Evolutionary conservation across 2,888 invertebrate genomes (phyloP), one percentile per base, ranked within the genome.

Genomic region (Stenurella melanura): DNA sequence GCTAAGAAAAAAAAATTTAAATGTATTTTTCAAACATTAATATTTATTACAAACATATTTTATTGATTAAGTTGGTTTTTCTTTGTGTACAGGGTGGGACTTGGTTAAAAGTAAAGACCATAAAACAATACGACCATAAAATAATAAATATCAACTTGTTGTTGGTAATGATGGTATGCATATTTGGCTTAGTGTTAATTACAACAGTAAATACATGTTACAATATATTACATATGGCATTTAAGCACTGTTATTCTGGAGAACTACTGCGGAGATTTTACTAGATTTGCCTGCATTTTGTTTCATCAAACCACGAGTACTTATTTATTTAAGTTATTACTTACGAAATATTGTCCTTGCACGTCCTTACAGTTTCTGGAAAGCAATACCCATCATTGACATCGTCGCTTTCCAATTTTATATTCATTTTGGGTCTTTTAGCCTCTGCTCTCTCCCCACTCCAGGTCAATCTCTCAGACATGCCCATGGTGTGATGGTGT

Each of bases 321-420:
- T 2, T 34, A 9, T 34, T 34, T 34, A 9, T 34, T 34, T 34
- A 34, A 34, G 12, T 42, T n/a, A 1, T 42, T 74, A 88, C 89
- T 89, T 87, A 90, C 90, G 88, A 83, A 74, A 87, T 86, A 76
- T 86, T 88, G 73, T 89, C 88, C 86, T 88, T 88, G 78, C 87
- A 88, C 67, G 82, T 85, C 67, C 85, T 82, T 57, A 87, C 88
- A 66, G 90, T 89, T 83, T 92, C 92, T 76, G 91, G 91, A 89
- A 94, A 94, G 81, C 93, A 90, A 89, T 94, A 95, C 87, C 93
- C 93, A 85, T 93, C 93, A 86, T 92, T 93, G 63, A 93, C 92
- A 86, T 94, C 93, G 87, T 94, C 94, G 85, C 94, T 93, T 89
- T 95, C 94, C 85, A 94, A 88, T 90, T 95, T 95, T 84, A 94